Evolutionary conservation across 1,140 invertebrate genomes (phyloP).

Genomic region (Brachionus asplanchnoidis): DNA sequence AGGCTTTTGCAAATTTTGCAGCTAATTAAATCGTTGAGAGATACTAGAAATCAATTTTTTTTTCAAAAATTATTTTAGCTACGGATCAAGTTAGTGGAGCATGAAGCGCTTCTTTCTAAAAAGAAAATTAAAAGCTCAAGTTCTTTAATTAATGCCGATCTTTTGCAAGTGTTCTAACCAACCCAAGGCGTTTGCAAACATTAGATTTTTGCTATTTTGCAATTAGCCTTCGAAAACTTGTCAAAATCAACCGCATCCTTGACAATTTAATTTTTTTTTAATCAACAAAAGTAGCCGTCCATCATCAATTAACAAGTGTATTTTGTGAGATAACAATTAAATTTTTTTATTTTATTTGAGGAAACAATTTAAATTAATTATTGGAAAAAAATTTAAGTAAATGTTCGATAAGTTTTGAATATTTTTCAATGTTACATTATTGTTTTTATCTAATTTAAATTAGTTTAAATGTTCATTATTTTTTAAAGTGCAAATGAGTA

Average conservation of each 20-base stretch:
- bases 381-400: no score
- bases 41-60: background rate
- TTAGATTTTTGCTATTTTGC: background rate
- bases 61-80: background rate
- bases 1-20: background rate
- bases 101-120: background rate
- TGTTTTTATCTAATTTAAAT: no score
- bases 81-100: conserved; percentile 1
- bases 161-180: background rate
- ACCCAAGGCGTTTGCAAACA: background rate
- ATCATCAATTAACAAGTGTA: background rate
- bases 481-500: no score
- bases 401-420: no score
- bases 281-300: background rate
- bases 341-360: no score
- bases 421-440: no score
- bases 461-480: no score
- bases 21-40: conserved; percentile 24
- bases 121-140: background rate
- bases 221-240: background rate
- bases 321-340: no score
- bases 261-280: background rate
- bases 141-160: background rate
- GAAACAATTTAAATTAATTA: no score
- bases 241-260: background rate